These are phyloP conservation scores for Ophiodon elongatus DNA, from an alignment of 2,113 vertebrate genomes.

Conservation along the genomic window DNA sequence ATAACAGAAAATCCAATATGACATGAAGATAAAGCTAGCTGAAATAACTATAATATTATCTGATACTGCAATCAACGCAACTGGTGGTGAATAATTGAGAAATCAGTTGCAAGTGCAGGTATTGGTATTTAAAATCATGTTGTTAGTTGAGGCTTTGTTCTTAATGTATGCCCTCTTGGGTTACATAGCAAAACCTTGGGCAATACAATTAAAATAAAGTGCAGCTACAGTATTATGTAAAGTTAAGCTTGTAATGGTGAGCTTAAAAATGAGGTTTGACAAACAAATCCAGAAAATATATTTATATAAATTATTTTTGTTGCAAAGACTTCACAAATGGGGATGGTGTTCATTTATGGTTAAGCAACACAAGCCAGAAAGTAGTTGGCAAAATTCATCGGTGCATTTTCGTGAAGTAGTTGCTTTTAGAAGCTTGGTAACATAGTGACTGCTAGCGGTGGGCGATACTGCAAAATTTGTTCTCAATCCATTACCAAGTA, in stretches of 20 bases:
- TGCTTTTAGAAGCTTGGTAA: too few relatives aligned
- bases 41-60: not conserved
- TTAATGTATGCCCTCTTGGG: not conserved
- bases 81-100: not conserved
- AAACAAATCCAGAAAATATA: not conserved
- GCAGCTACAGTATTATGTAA: not conserved
- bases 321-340: not conserved
- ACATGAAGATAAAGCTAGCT: constrained; percentile 3
- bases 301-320: not conserved
- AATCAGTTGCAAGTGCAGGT: not conserved
- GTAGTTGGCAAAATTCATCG: too few relatives aligned
- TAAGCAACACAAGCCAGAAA: not conserved
- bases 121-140: constrained; percentile 1
- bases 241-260: not conserved
- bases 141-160: not conserved
- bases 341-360: not conserved
- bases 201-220: not conserved
- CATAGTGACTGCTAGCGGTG: too few relatives aligned
- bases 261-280: not conserved
- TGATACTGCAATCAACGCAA: not conserved
- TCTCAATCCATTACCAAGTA: too few relatives aligned
- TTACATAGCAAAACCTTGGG: not conserved
- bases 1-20: not conserved
- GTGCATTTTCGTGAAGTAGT: too few relatives aligned
- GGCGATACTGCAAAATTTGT: too few relatives aligned